phyloP scores from a whole-genome alignment of 2,888 invertebrate genomes.

The Sarcophaga variegata region DNA sequence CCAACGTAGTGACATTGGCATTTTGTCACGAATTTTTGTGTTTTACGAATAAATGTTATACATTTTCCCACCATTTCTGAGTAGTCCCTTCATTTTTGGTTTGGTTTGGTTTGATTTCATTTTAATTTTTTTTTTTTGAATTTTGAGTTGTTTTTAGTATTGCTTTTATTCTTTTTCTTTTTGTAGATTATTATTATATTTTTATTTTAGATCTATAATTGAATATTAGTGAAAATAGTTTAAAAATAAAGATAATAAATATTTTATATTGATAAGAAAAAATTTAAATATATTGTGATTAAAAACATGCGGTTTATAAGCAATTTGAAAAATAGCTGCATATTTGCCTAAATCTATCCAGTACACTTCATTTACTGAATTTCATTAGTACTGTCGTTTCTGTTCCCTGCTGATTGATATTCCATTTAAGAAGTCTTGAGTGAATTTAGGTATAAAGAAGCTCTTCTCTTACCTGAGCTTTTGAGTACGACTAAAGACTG shows the following conservation, averaged over 20 bases:
- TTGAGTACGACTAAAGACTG: too few species aligned
- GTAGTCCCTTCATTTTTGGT: neutral
- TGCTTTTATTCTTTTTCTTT: neutral
- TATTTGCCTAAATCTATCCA: too few species aligned
- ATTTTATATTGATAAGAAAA: constrained; percentile 59
- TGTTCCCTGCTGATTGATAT: too few species aligned
- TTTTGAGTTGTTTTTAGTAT: neutral
- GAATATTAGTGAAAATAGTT: constrained; percentile 6
- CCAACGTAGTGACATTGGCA: neutral
- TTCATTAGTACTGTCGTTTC: too few species aligned
- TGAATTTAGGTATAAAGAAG: too few species aligned
- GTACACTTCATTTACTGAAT: too few species aligned
- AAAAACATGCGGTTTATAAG: too few species aligned
- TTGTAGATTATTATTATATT: neutral
- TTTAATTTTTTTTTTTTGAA: neutral
- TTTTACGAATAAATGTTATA: neutral
- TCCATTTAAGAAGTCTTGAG: too few species aligned
- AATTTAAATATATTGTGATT: neutral
- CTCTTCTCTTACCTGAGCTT: too few species aligned
- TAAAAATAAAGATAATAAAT: constrained; percentile 35
- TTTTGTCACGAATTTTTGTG: neutral
- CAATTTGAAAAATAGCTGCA: too few species aligned
- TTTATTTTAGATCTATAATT: neutral
- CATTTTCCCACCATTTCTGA: neutral
- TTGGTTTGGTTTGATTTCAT: neutral